Evolutionary conservation across 2,888 invertebrate genomes (phyloP).

Genomic region (Drosophila meridionalis): DNA sequence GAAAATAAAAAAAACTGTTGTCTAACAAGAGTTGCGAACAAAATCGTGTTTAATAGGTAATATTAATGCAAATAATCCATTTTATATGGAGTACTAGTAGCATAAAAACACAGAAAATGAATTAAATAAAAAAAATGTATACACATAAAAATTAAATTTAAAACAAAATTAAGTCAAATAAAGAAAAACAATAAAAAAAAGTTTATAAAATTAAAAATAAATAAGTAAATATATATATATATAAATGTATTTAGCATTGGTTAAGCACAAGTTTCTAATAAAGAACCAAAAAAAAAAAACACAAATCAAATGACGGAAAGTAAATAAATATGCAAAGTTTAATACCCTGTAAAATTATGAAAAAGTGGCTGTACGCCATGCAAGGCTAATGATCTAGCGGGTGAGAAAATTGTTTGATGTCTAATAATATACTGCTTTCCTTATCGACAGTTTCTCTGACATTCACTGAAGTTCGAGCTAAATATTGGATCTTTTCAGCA

Average conservation of each 20-base stretch:
- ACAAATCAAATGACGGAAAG: not conserved
- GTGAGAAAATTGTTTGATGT: too few relatives aligned
- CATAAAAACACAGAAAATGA: constrained; percentile 1
- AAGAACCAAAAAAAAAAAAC: constrained; percentile 20
- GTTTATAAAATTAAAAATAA: not conserved
- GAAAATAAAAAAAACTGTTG: constrained; percentile 29
- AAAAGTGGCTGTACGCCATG: too few relatives aligned
- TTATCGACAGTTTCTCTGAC: not conserved
- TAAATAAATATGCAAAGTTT: not conserved
- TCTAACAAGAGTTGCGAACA: constrained; percentile 46
- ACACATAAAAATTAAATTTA: not conserved
- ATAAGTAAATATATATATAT: constrained; percentile 32
- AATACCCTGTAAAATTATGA: not conserved
- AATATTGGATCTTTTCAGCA: too few relatives aligned
- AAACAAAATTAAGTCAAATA: not conserved
- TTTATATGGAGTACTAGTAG: constrained; percentile 51
- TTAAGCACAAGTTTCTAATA: constrained; percentile 35
- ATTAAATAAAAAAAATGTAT: not conserved
- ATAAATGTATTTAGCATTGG: constrained; percentile 42
- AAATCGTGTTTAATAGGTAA: constrained; percentile 28
- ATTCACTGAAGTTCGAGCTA: not conserved
- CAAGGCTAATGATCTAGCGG: too few relatives aligned
- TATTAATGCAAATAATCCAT: constrained; percentile 10
- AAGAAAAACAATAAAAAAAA: constrained; percentile 1
- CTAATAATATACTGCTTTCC: too few relatives aligned